Percentiles rank a stretch among this genome's conserved stretches.
phyloP scores from a whole-genome alignment of 2,888 invertebrate species.

The Molanna angustata region DNA sequence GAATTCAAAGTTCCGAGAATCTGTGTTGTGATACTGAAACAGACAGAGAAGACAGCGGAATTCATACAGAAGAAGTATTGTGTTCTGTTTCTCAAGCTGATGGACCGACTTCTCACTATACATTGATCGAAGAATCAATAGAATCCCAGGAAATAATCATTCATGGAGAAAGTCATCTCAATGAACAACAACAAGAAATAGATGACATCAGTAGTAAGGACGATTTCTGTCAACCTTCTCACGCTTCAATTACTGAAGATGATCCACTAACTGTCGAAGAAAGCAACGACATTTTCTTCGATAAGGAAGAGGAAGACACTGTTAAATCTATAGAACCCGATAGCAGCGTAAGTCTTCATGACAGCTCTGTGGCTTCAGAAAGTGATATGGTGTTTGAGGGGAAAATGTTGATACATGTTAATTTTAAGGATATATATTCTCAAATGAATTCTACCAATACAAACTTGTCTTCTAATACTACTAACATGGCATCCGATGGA shows the following conservation, averaged over 20 bases:
- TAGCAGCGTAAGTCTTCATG: slow-evolving; percentile 57
- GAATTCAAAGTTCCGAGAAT: slow-evolving; percentile 64
- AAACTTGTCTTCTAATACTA: slow-evolving; percentile 45
- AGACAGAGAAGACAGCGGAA: slow-evolving; percentile 75
- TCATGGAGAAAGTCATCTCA: slow-evolving; percentile 16
- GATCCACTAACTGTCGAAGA: slow-evolving; percentile 40
- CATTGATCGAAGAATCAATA: slow-evolving; percentile 36
- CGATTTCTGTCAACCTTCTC: slow-evolving; percentile 50
- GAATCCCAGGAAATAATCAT: slow-evolving; percentile 26
- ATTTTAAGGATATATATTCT: slow-evolving; percentile 51
- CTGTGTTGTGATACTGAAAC: slow-evolving; percentile 53
- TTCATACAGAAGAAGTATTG: slow-evolving; percentile 76
- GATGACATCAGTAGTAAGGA: slow-evolving; percentile 49
- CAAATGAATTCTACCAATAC: slow-evolving; percentile 45
- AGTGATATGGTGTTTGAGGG: slow-evolving; percentile 55
- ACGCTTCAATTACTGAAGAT: slow-evolving; percentile 36
- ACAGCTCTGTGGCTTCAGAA: slow-evolving; percentile 49
- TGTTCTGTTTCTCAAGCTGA: slow-evolving; percentile 72
- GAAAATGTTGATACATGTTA: slow-evolving; percentile 55
- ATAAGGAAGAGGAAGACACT: slow-evolving; percentile 55
- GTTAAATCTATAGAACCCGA: slow-evolving; percentile 55
- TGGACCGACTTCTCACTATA: slow-evolving; percentile 59
- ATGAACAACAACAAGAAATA: slow-evolving; percentile 35
- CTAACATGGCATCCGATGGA: slow-evolving; percentile 41
- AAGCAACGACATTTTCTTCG: slow-evolving; percentile 51